Conservation (phyloP, 2,797 vertebrate species). For the Gymnodraco acuticeps region DNA sequence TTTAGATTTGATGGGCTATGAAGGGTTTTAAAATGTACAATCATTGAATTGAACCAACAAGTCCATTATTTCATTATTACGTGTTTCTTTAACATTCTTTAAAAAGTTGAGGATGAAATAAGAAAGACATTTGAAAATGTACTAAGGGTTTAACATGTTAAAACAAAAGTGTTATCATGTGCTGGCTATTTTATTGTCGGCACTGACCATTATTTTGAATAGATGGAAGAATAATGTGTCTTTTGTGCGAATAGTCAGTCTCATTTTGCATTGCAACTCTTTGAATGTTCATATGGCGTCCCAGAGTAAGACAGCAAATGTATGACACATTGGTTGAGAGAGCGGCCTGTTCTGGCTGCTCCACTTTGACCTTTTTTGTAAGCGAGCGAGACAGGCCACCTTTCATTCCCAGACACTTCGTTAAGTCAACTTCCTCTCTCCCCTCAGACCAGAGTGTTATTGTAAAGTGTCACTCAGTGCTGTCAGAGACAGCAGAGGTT, state of each 20-base stretch:
- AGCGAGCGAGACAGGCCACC: conserved; percentile 71
- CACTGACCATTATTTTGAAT: background rate
- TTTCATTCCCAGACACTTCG: conserved; percentile 80
- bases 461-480: conserved; percentile 78
- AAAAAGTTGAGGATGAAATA: conserved; percentile 4
- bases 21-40: background rate
- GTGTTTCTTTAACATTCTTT: background rate
- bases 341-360: conserved; percentile 53
- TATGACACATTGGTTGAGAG: conserved; percentile 53
- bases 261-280: conserved; percentile 16
- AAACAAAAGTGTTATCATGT: background rate
- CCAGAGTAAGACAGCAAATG: conserved; percentile 25
- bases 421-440: conserved; percentile 81
- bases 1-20: background rate
- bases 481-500: conserved; percentile 72
- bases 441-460: conserved; percentile 74
- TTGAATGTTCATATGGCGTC: conserved; percentile 38
- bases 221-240: background rate
- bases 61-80: background rate
- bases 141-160: background rate
- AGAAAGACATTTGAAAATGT: background rate
- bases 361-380: conserved; percentile 75
- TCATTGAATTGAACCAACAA: background rate
- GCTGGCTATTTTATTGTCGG: too few relatives aligned
- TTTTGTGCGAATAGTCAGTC: conserved; percentile 23